Conservation (phyloP, 2,888 invertebrate species). For the Ferrisia virgata region DNA sequence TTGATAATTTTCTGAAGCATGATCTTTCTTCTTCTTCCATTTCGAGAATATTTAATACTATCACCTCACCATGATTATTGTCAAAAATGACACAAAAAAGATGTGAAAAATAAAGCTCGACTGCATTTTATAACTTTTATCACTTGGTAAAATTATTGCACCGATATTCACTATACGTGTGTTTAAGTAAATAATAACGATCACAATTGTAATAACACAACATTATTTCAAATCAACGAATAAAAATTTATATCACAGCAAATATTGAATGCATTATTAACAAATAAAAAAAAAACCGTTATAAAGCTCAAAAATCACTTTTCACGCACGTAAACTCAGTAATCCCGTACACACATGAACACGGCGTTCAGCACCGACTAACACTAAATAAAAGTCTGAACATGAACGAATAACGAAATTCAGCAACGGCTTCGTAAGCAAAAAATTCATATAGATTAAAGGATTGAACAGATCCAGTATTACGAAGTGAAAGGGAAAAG, state of each 20-base stretch:
- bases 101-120: not conserved
- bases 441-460: not conserved
- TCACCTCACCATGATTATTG: not conserved
- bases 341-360: not conserved
- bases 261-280: not conserved
- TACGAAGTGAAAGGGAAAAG: too few species aligned
- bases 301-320: conserved; percentile 15
- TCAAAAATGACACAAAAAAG: not conserved
- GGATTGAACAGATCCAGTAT: not conserved
- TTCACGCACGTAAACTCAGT: not conserved
- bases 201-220: not conserved
- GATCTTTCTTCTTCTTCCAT: conserved; percentile 24
- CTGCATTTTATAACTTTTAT: not conserved
- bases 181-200: not conserved
- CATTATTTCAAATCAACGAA: conserved; percentile 15
- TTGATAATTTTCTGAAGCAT: not conserved
- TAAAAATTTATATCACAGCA: not conserved
- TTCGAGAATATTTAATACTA: not conserved
- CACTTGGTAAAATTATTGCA: not conserved
- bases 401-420: not conserved
- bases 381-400: not conserved
- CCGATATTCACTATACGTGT: not conserved
- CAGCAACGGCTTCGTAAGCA: not conserved
- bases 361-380: not conserved
- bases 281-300: not conserved